These are phyloP conservation scores for Eulemur mongoz DNA, from an alignment of 2,797 vertebrate genomes.

Conservation along the genomic window DNA sequence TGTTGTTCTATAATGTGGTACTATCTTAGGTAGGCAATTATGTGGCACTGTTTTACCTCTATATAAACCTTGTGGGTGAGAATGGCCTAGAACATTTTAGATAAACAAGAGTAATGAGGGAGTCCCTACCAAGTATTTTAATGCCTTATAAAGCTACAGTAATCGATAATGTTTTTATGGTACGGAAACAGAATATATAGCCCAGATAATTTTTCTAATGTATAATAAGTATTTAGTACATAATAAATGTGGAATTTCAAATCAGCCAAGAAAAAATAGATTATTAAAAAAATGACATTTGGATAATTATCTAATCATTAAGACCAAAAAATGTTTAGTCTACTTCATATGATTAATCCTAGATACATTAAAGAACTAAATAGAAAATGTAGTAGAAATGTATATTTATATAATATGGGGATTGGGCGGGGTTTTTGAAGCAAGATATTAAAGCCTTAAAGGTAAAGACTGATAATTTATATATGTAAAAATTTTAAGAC, in stretches of 20 bases:
- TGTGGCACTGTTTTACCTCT: neutral
- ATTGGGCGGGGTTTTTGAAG: neutral
- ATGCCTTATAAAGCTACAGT: neutral
- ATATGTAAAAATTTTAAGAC: neutral
- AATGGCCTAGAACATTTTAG: slow-evolving; percentile 19
- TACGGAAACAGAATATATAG: slow-evolving; percentile 11
- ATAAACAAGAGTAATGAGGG: slow-evolving; percentile 13
- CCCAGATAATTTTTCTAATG: neutral
- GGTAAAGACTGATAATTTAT: neutral
- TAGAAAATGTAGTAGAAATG: neutral
- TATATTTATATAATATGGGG: neutral
- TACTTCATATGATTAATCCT: neutral
- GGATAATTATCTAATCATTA: neutral
- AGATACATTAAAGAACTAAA: slow-evolving; percentile 11
- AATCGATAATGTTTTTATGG: slow-evolving; percentile 27
- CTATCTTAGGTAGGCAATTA: neutral
- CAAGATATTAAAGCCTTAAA: neutral
- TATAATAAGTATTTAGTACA: neutral
- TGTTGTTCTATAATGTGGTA: neutral
- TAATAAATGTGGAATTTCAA: slow-evolving; percentile 9
- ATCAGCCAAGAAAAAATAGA: neutral
- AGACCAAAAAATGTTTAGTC: neutral
- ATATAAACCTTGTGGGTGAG: neutral
- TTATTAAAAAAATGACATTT: neutral
- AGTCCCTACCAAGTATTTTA: neutral